Evolutionary conservation across 2,113 vertebrate species (phyloP).

Genomic region (Melanocharis versteri): DNA sequence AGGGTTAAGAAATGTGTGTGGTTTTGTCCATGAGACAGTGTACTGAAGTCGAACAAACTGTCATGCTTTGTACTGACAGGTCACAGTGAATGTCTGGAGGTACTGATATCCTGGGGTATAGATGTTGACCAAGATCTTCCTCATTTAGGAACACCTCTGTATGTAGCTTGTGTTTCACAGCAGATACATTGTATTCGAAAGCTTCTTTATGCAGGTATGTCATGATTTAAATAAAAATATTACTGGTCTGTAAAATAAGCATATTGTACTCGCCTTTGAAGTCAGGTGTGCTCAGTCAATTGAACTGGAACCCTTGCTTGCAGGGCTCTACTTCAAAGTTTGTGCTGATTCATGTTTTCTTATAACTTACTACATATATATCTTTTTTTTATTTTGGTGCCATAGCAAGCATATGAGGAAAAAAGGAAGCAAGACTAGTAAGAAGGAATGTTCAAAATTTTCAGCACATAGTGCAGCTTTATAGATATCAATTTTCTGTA

Average conservation of each 20-base stretch:
- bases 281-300: background rate
- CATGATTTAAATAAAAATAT: background rate
- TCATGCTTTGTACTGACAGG: conserved; percentile 72
- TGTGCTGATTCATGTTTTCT: background rate
- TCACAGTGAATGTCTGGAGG: conserved; percentile 87
- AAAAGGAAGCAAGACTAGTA: background rate
- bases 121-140: conserved; percentile 92
- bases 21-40: background rate
- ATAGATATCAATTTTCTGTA: background rate
- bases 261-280: background rate
- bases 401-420: background rate
- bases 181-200: conserved; percentile 86
- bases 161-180: conserved; percentile 85
- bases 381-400: background rate
- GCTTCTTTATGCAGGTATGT: conserved; percentile 89
- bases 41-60: background rate
- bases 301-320: background rate
- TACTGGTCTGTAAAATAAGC: background rate
- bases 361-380: fast-evolving
- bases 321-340: background rate
- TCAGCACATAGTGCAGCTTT: background rate
- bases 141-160: conserved; percentile 91
- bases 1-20: background rate
- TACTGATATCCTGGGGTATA: conserved; percentile 87
- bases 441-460: background rate